These are phyloP conservation scores for Acanthosepion lycidas DNA, from an alignment of 2,888 invertebrate species.

Conservation along the genomic window DNA sequence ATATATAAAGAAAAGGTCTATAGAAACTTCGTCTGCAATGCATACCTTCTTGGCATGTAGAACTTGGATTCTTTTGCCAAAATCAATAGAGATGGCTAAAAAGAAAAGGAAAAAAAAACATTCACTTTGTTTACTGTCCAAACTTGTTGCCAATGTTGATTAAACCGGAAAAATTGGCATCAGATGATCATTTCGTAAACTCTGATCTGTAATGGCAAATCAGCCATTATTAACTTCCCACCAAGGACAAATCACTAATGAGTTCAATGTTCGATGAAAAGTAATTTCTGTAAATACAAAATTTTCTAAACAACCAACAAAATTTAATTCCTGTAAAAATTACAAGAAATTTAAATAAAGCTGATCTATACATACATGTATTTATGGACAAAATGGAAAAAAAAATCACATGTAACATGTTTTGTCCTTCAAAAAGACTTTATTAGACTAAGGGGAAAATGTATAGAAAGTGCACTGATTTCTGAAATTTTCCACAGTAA, in stretches of 20 bases:
- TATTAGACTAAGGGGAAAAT: no score
- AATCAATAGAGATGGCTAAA: neutral
- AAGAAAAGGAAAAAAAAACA: neutral
- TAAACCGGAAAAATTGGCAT: neutral
- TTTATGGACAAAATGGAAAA: no score
- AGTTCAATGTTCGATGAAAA: neutral
- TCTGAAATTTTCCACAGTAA: no score
- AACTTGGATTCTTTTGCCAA: neutral
- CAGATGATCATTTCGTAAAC: neutral
- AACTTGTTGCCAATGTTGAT: neutral
- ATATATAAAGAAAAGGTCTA: neutral
- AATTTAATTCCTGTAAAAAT: no score
- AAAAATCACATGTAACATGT: no score
- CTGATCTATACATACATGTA: no score
- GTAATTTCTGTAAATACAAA: no score
- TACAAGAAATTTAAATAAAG: no score
- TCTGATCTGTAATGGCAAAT: neutral
- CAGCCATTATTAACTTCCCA: neutral
- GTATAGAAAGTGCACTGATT: no score
- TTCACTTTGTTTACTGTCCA: neutral
- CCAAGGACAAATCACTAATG: neutral
- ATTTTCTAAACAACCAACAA: no score
- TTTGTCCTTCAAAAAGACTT: no score
- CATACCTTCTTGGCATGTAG: neutral
- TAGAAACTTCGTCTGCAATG: neutral